Evolutionary conservation across 2,113 vertebrate species (phyloP), one percentile per base, ranked within the genome.

Genomic region (Sisor rabdophorus): DNA sequence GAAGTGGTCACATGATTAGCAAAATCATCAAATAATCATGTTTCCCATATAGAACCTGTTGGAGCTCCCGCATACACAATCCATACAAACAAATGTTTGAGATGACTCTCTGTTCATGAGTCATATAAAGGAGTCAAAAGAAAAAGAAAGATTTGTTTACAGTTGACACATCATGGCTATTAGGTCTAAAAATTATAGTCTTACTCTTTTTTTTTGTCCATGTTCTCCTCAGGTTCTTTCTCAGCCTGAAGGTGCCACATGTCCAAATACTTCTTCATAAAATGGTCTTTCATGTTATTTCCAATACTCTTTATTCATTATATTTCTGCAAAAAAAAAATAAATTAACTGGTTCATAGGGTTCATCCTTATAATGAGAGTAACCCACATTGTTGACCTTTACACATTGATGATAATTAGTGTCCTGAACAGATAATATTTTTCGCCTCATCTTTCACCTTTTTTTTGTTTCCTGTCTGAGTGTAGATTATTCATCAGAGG

Each of bases 371-470:
- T 47, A 47, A 11, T 80, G 53, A 30, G 65, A 22, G 50, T 78
- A 76, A 30, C 20, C 58, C n/a, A 44, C 3, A 15, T 85, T 85
- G 6, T 82, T 81, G 11, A 9, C 22, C 11, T 81, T 80, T 72
- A 82, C 67, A 0, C 84, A 79, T 17, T 83, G 80, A 8, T 82
- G 81, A 16, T 85, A 71, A 12, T 73, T 71, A 7, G 50, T 8
- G 15, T 79, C 63, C 22, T 79, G 32, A 36, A 40, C 61, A 28
- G 59, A 53, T 64, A 60, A 44, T 44, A 7, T 44, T 52, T 52
- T 69, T 22, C 30, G 36, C 12, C 30, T 56, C 19, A 40, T 44
- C 22, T 30, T 58, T 72, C 26, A 53, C 16, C 3, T 53, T 54
- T 19, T 26, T 4, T 1, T 13, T 1, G 1, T 47, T 9, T 47